Percentiles rank a stretch among this genome's conserved stretches.
These are phyloP conservation scores for Bellardia pandia DNA, from an alignment of 2,888 invertebrate species.

Conservation along the genomic window DNA sequence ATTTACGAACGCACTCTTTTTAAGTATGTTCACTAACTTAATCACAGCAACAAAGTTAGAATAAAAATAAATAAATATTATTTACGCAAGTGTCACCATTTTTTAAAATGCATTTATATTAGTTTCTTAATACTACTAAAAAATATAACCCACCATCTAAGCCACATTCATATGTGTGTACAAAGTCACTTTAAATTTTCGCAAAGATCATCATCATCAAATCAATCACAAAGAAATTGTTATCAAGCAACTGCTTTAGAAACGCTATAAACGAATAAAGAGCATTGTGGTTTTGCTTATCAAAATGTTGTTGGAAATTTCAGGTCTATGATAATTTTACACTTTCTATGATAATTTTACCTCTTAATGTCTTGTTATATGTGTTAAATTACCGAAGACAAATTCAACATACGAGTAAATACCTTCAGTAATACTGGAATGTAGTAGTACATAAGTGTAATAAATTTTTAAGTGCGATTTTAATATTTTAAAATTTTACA, in stretches of 20 bases:
- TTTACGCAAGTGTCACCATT: conserved; percentile 51
- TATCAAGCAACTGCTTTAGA: conserved; percentile 78
- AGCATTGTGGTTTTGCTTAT: too few relatives aligned
- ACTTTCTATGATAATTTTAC: too few relatives aligned
- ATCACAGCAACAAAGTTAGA: background rate
- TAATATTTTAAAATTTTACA: too few relatives aligned
- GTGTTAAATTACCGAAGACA: too few relatives aligned
- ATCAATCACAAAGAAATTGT: conserved; percentile 81
- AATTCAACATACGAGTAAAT: too few relatives aligned
- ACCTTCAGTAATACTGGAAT: too few relatives aligned
- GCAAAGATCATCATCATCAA: conserved; percentile 78
- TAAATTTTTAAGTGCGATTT: too few relatives aligned
- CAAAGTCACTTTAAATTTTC: background rate
- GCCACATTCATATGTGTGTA: conserved; percentile 69
- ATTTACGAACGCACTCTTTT: background rate
- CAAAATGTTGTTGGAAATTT: background rate
- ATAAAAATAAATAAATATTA: background rate
- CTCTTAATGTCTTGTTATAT: too few relatives aligned
- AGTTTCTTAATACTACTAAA: background rate
- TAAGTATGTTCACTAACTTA: background rate
- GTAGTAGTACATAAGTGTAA: too few relatives aligned
- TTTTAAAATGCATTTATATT: conserved; percentile 13
- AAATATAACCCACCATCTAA: conserved; percentile 6
- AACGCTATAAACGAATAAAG: background rate
- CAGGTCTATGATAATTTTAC: too few relatives aligned